phyloP scores from a whole-genome alignment of 2,888 invertebrate genomes.

The Heliconius charithonia region DNA sequence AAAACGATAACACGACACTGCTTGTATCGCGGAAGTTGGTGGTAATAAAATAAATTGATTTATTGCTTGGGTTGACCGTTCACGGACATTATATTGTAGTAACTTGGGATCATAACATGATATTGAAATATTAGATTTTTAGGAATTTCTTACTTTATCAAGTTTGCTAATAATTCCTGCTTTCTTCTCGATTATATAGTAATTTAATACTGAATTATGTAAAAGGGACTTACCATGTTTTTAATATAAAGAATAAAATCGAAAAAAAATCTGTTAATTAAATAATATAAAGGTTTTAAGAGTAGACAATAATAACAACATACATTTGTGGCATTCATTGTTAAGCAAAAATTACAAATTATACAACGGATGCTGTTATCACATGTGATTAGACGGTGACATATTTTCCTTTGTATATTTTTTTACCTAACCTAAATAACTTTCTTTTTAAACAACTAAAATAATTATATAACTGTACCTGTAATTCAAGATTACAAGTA shows the following conservation, averaged over 20 bases:
- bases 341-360: background rate
- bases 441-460: background rate
- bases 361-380: constrained; percentile 25
- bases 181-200: background rate
- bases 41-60: constrained; percentile 38
- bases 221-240: background rate
- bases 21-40: constrained; percentile 25
- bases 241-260: too few species aligned
- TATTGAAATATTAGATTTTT: background rate
- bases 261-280: background rate
- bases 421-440: background rate
- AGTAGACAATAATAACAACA: background rate
- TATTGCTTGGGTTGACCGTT: constrained; percentile 34
- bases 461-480: background rate
- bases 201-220: background rate
- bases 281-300: background rate
- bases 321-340: background rate
- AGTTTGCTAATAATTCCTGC: background rate
- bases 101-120: background rate
- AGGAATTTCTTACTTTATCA: background rate
- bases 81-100: constrained; percentile 27
- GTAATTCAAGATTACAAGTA: background rate
- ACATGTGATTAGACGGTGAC: constrained; percentile 8
- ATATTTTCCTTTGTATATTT: constrained; percentile 11
- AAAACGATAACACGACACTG: constrained; percentile 34